Evolutionary conservation across 2,797 vertebrate genomes (phyloP).

Genomic region (Melanotaenia trifasciata): DNA sequence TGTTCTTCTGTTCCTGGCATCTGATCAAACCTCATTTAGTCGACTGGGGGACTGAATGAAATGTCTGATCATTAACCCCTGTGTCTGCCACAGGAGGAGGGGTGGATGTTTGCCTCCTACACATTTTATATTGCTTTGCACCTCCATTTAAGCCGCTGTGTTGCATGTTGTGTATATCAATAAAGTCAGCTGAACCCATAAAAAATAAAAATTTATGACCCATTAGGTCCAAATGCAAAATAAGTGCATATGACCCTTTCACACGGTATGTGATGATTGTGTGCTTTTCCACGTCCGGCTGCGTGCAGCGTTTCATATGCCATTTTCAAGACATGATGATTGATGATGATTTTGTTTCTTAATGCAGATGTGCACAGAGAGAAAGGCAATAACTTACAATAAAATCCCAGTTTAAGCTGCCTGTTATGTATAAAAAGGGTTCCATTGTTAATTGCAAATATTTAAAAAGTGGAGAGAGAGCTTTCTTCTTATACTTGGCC

Average conservation of each 20-base stretch:
- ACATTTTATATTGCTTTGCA: slow-evolving; percentile 43
- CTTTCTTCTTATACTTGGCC: slow-evolving; percentile 9
- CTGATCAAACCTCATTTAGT: slow-evolving; percentile 71
- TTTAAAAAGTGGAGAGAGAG: slow-evolving; percentile 27
- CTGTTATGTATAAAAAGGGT: not conserved
- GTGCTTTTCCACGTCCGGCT: not conserved
- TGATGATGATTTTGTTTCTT: not conserved
- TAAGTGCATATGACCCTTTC: not conserved
- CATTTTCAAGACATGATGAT: not conserved
- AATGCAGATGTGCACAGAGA: not conserved
- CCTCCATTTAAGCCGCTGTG: slow-evolving; percentile 41
- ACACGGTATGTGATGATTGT: not conserved
- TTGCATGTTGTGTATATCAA: slow-evolving; percentile 22
- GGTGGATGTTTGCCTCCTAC: slow-evolving; percentile 48
- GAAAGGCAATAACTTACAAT: not conserved
- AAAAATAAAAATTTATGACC: slow-evolving; percentile 2
- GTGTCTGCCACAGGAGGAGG: slow-evolving; percentile 51
- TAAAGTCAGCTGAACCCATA: not conserved
- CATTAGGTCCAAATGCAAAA: not conserved
- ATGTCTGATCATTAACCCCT: slow-evolving; percentile 68
- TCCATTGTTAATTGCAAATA: not conserved
- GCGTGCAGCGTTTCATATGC: not conserved
- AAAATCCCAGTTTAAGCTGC: not conserved
- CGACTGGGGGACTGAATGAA: slow-evolving; percentile 61
- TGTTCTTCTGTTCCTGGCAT: slow-evolving; percentile 56